These are phyloP conservation scores for Physocephala rufipes DNA, from an alignment of 2,888 invertebrate species.

Conservation along the genomic window DNA sequence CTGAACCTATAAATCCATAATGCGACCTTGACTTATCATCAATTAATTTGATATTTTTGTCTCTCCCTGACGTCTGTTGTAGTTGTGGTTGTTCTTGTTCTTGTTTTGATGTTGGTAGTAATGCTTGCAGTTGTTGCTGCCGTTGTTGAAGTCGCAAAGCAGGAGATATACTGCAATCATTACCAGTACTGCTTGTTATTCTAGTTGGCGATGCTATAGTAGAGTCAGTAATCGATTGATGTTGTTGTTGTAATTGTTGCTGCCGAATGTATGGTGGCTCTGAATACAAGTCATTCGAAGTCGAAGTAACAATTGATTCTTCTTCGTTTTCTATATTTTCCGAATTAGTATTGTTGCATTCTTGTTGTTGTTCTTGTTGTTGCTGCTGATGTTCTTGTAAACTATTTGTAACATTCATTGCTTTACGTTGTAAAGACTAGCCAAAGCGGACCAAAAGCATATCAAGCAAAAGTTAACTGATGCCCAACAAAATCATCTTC, in stretches of 20 bases:
- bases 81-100: conserved; percentile 44
- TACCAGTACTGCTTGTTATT: conserved; percentile 62
- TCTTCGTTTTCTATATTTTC: conserved; percentile 48
- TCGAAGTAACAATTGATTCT: conserved; percentile 57
- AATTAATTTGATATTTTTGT: conserved; percentile 15
- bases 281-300: conserved; percentile 50
- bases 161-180: conserved; percentile 53
- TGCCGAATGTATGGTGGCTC: conserved; percentile 37
- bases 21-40: conserved; percentile 40
- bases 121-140: conserved; percentile 42
- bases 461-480: background rate
- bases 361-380: conserved; percentile 42
- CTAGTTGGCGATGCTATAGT: conserved; percentile 54
- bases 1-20: conserved; percentile 37
- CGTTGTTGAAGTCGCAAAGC: conserved; percentile 44
- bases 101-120: no score
- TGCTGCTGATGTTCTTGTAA: conserved; percentile 39
- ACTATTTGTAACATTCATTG: conserved; percentile 55
- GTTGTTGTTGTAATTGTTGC: conserved; percentile 47
- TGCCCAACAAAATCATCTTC: background rate
- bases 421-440: conserved; percentile 42
- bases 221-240: conserved; percentile 44
- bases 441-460: background rate
- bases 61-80: conserved; percentile 20
- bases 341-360: conserved; percentile 4